A percentile compares a stretch with the other conserved stretches of the same genome.
phyloP scores from a whole-genome alignment of 2,888 invertebrate species.

The Sicus ferrugineus region DNA sequence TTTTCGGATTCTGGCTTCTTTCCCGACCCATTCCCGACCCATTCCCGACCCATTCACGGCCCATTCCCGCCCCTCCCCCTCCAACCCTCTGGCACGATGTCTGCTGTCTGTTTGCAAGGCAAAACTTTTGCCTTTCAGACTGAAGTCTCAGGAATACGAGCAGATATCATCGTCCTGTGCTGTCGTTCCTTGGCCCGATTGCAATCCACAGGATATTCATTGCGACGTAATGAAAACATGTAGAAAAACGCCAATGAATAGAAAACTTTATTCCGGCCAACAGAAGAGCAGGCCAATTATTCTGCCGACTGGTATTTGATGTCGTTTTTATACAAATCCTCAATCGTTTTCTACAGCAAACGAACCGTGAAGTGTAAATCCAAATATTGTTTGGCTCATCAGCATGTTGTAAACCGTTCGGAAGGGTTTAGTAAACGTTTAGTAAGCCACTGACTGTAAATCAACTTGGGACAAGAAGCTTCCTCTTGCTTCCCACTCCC shows the following conservation, averaged over 20 bases:
- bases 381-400: too few relatives aligned
- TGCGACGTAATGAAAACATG: background rate
- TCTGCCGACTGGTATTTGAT: too few relatives aligned
- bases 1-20: background rate
- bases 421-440: too few relatives aligned
- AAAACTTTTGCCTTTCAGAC: conserved; percentile 23
- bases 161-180: background rate
- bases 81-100: background rate
- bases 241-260: background rate
- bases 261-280: background rate
- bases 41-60: background rate
- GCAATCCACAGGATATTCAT: background rate
- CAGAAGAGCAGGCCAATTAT: too few relatives aligned
- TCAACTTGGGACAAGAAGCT: too few relatives aligned
- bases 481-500: background rate
- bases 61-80: background rate
- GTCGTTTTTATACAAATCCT: too few relatives aligned
- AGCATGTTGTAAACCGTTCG: too few relatives aligned
- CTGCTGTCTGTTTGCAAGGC: conserved; percentile 2
- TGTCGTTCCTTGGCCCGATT: background rate
- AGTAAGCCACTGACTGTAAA: too few relatives aligned
- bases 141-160: background rate
- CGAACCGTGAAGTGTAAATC: too few relatives aligned
- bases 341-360: too few relatives aligned
- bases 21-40: background rate